phyloP scores from a whole-genome alignment of 1,140 invertebrate genomes.

The Drepana arcuata region DNA sequence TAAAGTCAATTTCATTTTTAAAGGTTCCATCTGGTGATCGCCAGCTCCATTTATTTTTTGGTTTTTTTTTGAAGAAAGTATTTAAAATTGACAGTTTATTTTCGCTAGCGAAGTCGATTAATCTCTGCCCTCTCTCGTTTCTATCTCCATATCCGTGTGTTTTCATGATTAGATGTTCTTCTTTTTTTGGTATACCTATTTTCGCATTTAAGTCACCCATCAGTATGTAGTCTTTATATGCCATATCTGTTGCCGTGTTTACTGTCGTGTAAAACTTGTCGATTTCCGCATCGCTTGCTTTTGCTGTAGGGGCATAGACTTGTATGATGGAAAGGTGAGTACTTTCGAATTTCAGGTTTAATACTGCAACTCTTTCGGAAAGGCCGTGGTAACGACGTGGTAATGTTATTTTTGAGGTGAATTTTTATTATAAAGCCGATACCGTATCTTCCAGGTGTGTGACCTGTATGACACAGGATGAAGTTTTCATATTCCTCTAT shows the following conservation, averaged over 20 bases:
- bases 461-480: background rate
- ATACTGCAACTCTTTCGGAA: background rate
- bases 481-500: background rate
- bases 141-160: background rate
- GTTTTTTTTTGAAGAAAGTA: constrained; percentile 1
- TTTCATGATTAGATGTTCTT: background rate
- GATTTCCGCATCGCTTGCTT: background rate
- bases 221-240: background rate
- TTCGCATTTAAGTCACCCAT: background rate
- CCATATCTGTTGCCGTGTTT: background rate
- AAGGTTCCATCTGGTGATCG: background rate
- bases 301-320: background rate
- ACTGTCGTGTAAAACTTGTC: background rate
- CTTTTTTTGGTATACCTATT: background rate
- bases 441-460: background rate
- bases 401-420: background rate
- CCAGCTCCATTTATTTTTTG: background rate
- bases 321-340: background rate
- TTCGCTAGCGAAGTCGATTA: background rate
- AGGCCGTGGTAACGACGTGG: background rate
- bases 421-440: background rate
- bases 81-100: background rate
- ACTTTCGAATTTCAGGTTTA: background rate
- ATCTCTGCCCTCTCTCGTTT: background rate
- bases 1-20: constrained; percentile 1